Evolutionary conservation across 2,888 invertebrate genomes (phyloP), one percentile per base, ranked within the genome.

Genomic region (Phymatocera aterrima): DNA sequence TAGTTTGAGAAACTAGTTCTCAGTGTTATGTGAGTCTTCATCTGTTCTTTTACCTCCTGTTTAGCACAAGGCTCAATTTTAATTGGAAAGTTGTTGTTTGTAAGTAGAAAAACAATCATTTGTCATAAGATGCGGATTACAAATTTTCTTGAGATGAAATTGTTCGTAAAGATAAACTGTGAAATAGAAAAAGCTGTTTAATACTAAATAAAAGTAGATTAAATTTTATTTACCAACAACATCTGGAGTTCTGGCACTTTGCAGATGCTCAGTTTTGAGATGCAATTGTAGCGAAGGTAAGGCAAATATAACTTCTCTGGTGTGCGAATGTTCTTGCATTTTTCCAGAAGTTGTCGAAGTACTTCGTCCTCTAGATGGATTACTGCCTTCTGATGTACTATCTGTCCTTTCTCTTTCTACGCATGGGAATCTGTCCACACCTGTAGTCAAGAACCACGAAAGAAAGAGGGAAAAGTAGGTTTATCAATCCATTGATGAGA

Each of bases 241-340:
- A 84, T 94, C 95, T 43, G 97, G 96, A 77, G 96, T 94, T 75
- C 91, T 91, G 37, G 94, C 93, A 0, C 94, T 93, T 92, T 98
- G 98, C 82, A 95, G 92, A 90, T 99, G 99, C 88, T 97, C 96
- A 3, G 98, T 98, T 91, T 98, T 96, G 82, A 99, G 93, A 88
- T 98, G 97, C 87, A 99, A 93, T 91, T 98, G 97, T 87, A 99
- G 92, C 80, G 97, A 96, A 0, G 99, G 99, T 87, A 99, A 92
- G 37, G 98, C 97, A 92, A 99, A 99, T 90, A 99, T 98, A n/a
- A 98, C 97, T 92, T 99, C 98, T 15, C 98, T 94, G 82, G 95
- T 95, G 90, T 97, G 97, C 86, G 95, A 95, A 75, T 94, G 95
- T 86, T 96, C 96, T 82, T 94, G 94, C n/a, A 94, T 91, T 87